These are phyloP conservation scores for Okapia johnstoni DNA, from an alignment of 2,113 vertebrate genomes.

Conservation along the genomic window DNA sequence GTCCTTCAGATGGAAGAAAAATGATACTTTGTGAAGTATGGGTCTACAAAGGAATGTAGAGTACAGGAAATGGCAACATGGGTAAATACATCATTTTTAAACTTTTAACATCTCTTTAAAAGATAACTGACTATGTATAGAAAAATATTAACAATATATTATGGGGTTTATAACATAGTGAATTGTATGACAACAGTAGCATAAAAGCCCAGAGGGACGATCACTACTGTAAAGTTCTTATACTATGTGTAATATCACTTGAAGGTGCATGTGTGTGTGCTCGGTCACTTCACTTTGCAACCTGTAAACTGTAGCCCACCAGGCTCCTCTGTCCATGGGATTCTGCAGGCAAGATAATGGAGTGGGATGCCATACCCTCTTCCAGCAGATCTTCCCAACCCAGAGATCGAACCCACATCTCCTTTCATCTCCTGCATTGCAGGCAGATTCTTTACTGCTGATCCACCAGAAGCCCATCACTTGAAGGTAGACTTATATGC, in stretches of 20 bases:
- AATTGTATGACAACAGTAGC: neutral
- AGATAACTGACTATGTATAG: neutral
- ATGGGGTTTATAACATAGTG: neutral
- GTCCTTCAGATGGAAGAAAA: neutral
- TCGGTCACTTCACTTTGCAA: neutral
- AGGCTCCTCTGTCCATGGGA: neutral
- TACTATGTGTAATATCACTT: neutral
- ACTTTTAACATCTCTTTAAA: neutral
- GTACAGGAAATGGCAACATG: neutral
- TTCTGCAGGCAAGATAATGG: neutral
- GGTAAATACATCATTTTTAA: neutral
- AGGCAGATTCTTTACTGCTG: neutral
- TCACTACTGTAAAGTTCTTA: neutral
- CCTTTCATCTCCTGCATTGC: neutral
- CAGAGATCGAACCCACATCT: neutral
- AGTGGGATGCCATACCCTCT: neutral
- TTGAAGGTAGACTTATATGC: neutral
- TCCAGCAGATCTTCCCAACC: accelerated
- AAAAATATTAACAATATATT: neutral
- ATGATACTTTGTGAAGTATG: neutral
- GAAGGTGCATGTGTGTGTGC: neutral
- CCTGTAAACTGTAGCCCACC: neutral
- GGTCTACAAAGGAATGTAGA: neutral
- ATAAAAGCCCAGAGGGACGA: neutral
- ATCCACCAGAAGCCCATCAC: neutral